These are phyloP conservation scores for Leptodirus hochenwartii DNA, from an alignment of 2,888 invertebrate species.

Conservation along the genomic window DNA sequence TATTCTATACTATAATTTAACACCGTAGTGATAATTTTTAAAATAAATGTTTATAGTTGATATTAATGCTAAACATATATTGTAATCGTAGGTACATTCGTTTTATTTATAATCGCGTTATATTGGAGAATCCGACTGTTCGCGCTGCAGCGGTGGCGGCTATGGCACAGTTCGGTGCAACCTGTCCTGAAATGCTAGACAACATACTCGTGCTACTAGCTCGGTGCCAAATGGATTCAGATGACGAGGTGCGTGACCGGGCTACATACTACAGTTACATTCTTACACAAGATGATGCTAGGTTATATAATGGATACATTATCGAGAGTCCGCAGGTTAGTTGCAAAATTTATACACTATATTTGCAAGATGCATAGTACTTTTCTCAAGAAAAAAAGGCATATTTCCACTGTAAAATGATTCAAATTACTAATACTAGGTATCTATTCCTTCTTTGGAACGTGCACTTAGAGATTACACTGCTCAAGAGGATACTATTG, in stretches of 20 bases:
- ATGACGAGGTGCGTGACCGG: conserved; percentile 96
- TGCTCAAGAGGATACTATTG: conserved; percentile 47
- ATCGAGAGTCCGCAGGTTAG: conserved; percentile 45
- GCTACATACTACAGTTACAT: conserved; percentile 91
- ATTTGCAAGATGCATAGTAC: conserved; percentile 1
- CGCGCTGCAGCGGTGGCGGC: conserved; percentile 95
- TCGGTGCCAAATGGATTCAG: conserved; percentile 87
- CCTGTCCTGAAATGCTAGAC: conserved; percentile 70
- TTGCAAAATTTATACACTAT: conserved; percentile 5
- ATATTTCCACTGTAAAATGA: conserved; percentile 1
- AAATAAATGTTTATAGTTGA: too few relatives aligned
- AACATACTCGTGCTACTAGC: conserved; percentile 69
- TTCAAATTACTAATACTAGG: conserved; percentile 25
- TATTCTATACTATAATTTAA: too few relatives aligned
- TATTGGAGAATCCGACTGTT: conserved; percentile 89
- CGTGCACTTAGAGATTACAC: conserved; percentile 71
- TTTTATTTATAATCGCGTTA: conserved; percentile 79
- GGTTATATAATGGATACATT: conserved; percentile 60
- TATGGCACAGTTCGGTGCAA: conserved; percentile 93
- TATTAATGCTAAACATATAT: too few relatives aligned
- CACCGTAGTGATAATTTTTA: too few relatives aligned
- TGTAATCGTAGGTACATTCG: conserved; percentile 62
- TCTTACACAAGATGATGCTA: conserved; percentile 48
- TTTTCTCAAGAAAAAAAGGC: background rate
- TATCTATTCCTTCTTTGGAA: conserved; percentile 79